phyloP scores from a whole-genome alignment of 2,797 vertebrate species.

The Gouania willdenowi region DNA sequence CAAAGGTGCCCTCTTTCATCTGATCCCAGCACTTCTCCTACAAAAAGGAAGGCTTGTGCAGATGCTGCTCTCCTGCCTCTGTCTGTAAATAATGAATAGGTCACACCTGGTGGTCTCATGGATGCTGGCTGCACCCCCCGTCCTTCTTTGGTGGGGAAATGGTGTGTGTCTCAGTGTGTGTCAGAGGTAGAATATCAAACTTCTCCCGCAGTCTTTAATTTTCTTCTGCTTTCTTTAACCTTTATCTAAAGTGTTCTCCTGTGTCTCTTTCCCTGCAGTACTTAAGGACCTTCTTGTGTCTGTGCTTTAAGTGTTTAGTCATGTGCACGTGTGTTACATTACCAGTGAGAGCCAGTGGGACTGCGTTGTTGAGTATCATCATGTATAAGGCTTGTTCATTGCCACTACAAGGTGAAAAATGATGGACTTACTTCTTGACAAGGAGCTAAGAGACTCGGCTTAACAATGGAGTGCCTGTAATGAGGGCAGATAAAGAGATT shows the following conservation, averaged over 20 bases:
- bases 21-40: constrained; percentile 54
- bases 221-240: constrained; percentile 55
- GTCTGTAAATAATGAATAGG: constrained; percentile 71
- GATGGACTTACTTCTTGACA: constrained; percentile 12
- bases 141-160: constrained; percentile 30
- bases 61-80: constrained; percentile 37
- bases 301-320: constrained; percentile 4
- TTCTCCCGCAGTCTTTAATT: constrained; percentile 52
- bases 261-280: constrained; percentile 42
- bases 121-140: constrained; percentile 37
- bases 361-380: constrained; percentile 11
- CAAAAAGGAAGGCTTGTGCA: constrained; percentile 54
- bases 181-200: constrained; percentile 42
- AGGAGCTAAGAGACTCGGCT: constrained; percentile 18
- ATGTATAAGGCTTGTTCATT: constrained; percentile 24
- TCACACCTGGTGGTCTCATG: constrained; percentile 67
- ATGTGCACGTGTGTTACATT: background rate
- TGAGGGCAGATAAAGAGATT: constrained; percentile 12
- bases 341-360: constrained; percentile 28
- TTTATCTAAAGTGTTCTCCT: constrained; percentile 45
- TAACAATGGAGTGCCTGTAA: constrained; percentile 20
- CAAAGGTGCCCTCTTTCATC: constrained; percentile 62
- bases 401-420: constrained; percentile 31
- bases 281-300: constrained; percentile 29
- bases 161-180: constrained; percentile 6